A percentile compares a stretch with the other conserved stretches of the same genome.
Conservation (phyloP, 2,797 vertebrate genomes). For the Enteromius fasciolatus region DNA sequence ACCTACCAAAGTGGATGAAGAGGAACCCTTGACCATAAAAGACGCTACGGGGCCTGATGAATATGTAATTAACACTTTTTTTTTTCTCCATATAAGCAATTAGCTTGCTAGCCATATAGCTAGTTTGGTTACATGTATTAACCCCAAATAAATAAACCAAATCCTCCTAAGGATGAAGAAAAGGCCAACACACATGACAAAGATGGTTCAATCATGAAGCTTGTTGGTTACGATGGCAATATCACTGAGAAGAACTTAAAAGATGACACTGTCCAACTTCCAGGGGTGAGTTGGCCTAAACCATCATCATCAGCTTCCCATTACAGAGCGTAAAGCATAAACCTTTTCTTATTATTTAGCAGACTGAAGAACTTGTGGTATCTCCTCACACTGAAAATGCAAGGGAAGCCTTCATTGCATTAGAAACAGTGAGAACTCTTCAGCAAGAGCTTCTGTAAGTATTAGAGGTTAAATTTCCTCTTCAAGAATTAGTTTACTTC, state of each 20-base stretch:
- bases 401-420: constrained; percentile 73
- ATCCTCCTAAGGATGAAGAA: constrained; percentile 26
- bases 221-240: constrained; percentile 78
- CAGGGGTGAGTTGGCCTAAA: constrained; percentile 63
- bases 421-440: constrained; percentile 73
- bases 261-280: constrained; percentile 58
- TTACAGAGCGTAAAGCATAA: not conserved
- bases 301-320: not conserved
- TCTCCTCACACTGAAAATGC: constrained; percentile 67
- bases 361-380: constrained; percentile 64
- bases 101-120: not conserved
- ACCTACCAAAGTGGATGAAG: constrained; percentile 42
- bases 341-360: not conserved
- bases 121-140: not conserved
- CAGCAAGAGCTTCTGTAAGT: constrained; percentile 84
- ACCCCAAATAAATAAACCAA: not conserved
- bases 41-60: constrained; percentile 4
- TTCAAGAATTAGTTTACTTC: not conserved
- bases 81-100: not conserved
- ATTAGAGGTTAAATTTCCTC: not conserved
- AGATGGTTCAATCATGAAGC: constrained; percentile 66
- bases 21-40: constrained; percentile 17
- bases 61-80: constrained; percentile 41
- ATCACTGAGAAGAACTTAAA: constrained; percentile 73
- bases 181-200: constrained; percentile 41